phyloP scores from a whole-genome alignment of 2,888 invertebrate genomes.

The Tanypteryx hageni region DNA sequence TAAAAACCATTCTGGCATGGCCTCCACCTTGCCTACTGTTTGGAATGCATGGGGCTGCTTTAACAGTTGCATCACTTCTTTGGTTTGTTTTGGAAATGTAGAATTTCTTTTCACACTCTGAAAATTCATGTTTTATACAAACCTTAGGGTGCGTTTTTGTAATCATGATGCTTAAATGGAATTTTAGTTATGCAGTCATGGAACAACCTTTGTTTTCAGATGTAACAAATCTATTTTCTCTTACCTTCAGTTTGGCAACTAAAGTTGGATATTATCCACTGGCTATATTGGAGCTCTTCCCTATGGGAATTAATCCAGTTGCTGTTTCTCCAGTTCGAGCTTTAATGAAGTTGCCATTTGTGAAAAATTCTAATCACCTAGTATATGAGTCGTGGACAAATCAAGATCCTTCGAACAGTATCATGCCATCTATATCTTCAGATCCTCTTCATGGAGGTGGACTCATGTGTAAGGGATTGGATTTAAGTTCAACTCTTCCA shows the following conservation, averaged over 20 bases:
- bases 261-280: neutral
- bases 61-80: slow-evolving; percentile 74
- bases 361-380: slow-evolving; percentile 70
- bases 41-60: slow-evolving; percentile 74
- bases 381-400: slow-evolving; percentile 75
- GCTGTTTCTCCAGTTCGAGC: slow-evolving; percentile 75
- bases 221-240: neutral
- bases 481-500: slow-evolving; percentile 70
- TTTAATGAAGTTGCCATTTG: slow-evolving; percentile 71
- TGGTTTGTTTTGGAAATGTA: neutral
- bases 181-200: neutral
- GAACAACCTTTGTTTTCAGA: neutral
- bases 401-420: slow-evolving; percentile 70
- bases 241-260: slow-evolving; percentile 24
- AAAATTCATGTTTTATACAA: neutral
- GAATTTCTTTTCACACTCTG: neutral
- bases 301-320: slow-evolving; percentile 75
- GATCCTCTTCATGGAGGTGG: slow-evolving; percentile 40
- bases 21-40: slow-evolving; percentile 68
- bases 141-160: neutral
- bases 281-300: slow-evolving; percentile 76
- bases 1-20: slow-evolving; percentile 72
- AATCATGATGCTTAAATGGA: neutral
- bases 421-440: slow-evolving; percentile 67
- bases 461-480: neutral